Conservation (phyloP, 2,113 vertebrate species). For the Carassius gibelio region DNA sequence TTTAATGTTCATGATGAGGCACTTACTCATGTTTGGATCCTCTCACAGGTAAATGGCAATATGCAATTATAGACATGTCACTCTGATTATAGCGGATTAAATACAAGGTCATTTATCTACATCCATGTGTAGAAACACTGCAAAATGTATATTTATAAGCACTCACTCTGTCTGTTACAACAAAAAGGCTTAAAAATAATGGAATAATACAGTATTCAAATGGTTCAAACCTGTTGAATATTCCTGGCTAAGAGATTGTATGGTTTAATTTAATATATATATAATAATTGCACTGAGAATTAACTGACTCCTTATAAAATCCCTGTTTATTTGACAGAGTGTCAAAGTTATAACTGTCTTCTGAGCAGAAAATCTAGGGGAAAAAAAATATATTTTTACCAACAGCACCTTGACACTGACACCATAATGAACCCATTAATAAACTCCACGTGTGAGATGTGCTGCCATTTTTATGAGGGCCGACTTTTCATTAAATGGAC, state of each 20-base stretch:
- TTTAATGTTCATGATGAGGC: conserved; percentile 22
- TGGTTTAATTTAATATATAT: neutral
- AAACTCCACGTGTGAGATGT: conserved; percentile 28
- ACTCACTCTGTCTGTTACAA: conserved; percentile 9
- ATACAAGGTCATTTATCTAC: conserved; percentile 22
- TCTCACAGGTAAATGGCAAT: conserved; percentile 37
- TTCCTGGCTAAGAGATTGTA: neutral
- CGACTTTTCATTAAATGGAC: conserved; percentile 30
- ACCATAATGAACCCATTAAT: conserved; percentile 40
- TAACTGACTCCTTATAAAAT: neutral
- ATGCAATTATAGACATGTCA: conserved; percentile 23
- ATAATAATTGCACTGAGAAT: neutral
- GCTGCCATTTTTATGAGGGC: conserved; percentile 23
- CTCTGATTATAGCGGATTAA: neutral
- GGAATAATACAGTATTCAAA: neutral
- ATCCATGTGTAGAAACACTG: neutral
- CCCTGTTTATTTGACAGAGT: neutral
- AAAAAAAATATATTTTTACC: neutral
- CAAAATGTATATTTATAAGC: conserved; percentile 7
- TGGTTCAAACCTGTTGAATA: neutral
- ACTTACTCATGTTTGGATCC: conserved; percentile 13
- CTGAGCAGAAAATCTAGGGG: neutral
- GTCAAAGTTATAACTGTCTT: neutral
- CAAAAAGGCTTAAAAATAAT: conserved; percentile 30
- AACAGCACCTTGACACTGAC: conserved; percentile 10